These are phyloP conservation scores for Rhombomys opimus DNA, from an alignment of 2,113 vertebrate genomes.

Conservation along the genomic window DNA sequence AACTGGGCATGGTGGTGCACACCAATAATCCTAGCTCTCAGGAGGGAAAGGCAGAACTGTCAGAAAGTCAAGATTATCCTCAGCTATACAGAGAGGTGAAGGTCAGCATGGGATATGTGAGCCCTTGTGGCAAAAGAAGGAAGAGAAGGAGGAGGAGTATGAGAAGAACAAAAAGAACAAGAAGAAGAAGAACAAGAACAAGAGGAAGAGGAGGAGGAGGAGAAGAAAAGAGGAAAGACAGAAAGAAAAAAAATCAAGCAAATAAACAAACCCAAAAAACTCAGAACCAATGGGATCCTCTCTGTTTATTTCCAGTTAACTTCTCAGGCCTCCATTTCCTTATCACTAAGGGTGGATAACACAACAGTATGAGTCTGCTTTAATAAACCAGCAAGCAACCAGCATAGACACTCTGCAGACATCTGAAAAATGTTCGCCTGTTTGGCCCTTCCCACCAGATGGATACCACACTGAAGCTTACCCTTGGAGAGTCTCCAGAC, in stretches of 20 bases:
- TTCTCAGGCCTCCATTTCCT: neutral
- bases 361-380: neutral
- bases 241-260: neutral
- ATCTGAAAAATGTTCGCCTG: neutral
- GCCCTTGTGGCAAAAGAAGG: no score
- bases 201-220: neutral
- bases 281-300: neutral
- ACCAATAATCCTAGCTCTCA: neutral
- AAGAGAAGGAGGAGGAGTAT: neutral
- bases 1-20: neutral
- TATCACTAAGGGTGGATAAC: neutral
- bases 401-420: no score
- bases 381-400: neutral
- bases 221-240: no score
- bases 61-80: neutral
- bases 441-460: neutral
- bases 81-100: neutral
- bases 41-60: neutral
- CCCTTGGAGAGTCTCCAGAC: neutral
- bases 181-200: neutral
- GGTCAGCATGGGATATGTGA: neutral
- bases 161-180: neutral
- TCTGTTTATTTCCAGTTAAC: neutral
- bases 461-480: neutral
- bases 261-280: neutral